Percentiles rank a stretch among this genome's conserved stretches.
Evolutionary conservation across 1,140 invertebrate genomes (phyloP).

Genomic region (Centruroides sculpturatus): DNA sequence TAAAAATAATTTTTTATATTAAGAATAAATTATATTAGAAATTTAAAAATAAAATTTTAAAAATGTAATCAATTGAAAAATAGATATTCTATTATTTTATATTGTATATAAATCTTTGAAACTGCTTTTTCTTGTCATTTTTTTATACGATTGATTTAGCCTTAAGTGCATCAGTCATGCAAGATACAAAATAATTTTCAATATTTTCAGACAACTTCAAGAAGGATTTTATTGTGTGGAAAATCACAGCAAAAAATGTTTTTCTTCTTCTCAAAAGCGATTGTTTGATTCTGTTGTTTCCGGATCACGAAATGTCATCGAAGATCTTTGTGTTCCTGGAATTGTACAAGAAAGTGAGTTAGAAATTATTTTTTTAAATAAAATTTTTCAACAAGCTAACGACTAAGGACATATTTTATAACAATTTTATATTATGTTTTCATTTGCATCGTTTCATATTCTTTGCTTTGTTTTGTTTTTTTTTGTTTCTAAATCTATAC

Average conservation of each 20-base stretch:
- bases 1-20: too few relatives aligned
- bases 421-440: too few relatives aligned
- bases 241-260: conserved; percentile 13
- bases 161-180: neutral
- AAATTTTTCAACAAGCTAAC: too few relatives aligned
- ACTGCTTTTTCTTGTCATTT: neutral
- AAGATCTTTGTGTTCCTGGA: conserved; percentile 14
- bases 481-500: too few relatives aligned
- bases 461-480: too few relatives aligned
- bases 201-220: conserved; percentile 14
- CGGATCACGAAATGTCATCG: conserved; percentile 16
- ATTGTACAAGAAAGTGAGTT: conserved; percentile 13
- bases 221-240: conserved; percentile 16
- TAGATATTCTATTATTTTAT: too few relatives aligned
- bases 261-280: conserved; percentile 6
- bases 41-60: too few relatives aligned
- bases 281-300: conserved; percentile 16
- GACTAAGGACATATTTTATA: too few relatives aligned
- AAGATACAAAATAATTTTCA: neutral
- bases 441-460: too few relatives aligned
- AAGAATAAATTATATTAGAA: too few relatives aligned
- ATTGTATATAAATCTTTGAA: too few relatives aligned
- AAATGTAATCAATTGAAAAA: too few relatives aligned
- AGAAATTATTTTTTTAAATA: neutral
- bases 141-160: neutral